A percentile compares a stretch with the other conserved stretches of the same genome.
These are phyloP conservation scores for Herpetotheres cachinnans DNA, from an alignment of 2,113 vertebrate genomes.

Conservation along the genomic window DNA sequence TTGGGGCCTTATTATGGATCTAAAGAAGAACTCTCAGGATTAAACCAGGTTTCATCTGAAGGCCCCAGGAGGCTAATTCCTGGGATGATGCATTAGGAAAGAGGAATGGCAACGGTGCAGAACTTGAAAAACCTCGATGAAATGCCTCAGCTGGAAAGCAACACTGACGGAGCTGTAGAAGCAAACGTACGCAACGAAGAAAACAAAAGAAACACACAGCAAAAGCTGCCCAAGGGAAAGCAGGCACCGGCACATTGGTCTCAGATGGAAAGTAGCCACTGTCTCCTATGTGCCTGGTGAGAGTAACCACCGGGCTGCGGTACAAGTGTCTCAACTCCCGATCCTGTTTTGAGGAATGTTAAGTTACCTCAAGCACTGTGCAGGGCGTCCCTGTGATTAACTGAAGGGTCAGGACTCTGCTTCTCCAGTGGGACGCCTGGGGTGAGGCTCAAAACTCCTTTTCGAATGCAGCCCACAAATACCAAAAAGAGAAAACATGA, in stretches of 20 bases:
- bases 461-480: neutral
- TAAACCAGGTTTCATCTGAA: neutral
- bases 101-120: neutral
- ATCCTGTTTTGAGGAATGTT: neutral
- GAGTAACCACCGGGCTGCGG: rapidly evolving
- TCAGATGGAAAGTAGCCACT: neutral
- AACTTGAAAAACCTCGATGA: neutral
- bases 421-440: neutral
- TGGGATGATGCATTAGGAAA: neutral
- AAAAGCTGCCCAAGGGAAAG: neutral
- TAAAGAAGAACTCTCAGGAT: neutral
- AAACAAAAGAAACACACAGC: rapidly evolving
- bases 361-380: neutral
- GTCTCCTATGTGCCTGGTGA: neutral
- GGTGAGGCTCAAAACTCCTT: neutral
- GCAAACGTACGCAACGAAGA: neutral
- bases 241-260: too few relatives aligned
- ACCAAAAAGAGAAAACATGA: neutral
- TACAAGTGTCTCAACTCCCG: neutral
- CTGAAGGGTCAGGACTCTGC: neutral
- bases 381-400: neutral
- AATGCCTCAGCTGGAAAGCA: neutral
- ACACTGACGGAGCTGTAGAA: neutral
- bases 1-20: neutral
- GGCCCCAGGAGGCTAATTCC: neutral